phyloP scores from a whole-genome alignment of 2,888 invertebrate species.

The Drosophila paranaensis region DNA sequence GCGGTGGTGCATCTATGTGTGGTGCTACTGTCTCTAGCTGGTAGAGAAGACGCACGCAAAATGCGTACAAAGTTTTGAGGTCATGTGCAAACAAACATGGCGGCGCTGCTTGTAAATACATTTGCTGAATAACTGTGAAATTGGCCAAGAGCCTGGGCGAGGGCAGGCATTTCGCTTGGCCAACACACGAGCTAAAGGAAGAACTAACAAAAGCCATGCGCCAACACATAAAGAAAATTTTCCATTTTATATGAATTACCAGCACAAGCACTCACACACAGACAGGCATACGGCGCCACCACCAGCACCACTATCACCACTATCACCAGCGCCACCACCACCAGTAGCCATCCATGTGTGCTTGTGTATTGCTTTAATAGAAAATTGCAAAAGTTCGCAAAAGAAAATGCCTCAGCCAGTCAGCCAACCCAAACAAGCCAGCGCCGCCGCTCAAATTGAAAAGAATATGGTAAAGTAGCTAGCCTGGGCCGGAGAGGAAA shows the following conservation, averaged over 20 bases:
- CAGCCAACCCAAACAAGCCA: slow-evolving; percentile 69
- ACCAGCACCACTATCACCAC: slow-evolving; percentile 21
- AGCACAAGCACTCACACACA: slow-evolving; percentile 48
- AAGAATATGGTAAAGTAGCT: slow-evolving; percentile 81
- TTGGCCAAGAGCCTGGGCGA: slow-evolving; percentile 34
- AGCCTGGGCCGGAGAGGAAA: slow-evolving; percentile 49
- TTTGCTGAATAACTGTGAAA: slow-evolving; percentile 73
- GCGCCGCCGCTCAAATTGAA: slow-evolving; percentile 73
- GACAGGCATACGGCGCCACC: slow-evolving; percentile 26
- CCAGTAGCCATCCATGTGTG: slow-evolving; percentile 53
- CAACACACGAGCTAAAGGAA: slow-evolving; percentile 38
- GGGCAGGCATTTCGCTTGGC: slow-evolving; percentile 45
- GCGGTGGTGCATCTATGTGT: neutral
- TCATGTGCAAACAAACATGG: slow-evolving; percentile 73
- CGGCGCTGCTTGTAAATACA: slow-evolving; percentile 72
- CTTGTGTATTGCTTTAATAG: slow-evolving; percentile 78
- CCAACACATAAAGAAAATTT: slow-evolving; percentile 78
- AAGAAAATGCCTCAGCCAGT: slow-evolving; percentile 78
- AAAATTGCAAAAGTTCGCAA: slow-evolving; percentile 81
- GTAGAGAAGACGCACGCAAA: slow-evolving; percentile 66
- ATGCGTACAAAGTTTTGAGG: slow-evolving; percentile 77
- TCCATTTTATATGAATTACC: slow-evolving; percentile 71
- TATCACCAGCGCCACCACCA: slow-evolving; percentile 20
- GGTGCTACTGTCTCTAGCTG: slow-evolving; percentile 7
- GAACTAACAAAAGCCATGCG: slow-evolving; percentile 74